These are phyloP conservation scores for Zaprionus ornatus DNA, from an alignment of 1,140 invertebrate species.

Conservation along the genomic window DNA sequence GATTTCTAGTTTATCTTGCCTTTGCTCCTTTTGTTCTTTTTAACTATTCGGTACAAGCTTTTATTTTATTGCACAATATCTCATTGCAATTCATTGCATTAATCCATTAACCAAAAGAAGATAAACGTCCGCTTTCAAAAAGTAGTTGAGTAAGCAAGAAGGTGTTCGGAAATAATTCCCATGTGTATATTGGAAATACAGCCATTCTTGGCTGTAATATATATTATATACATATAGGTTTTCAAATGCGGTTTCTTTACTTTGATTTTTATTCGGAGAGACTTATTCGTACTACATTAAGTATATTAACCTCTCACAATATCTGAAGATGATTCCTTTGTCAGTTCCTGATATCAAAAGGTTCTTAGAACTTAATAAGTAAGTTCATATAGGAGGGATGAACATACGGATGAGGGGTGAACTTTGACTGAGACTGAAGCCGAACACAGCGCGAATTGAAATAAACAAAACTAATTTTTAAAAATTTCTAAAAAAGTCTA, in stretches of 20 bases:
- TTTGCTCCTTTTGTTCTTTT: neutral
- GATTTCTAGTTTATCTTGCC: slow-evolving; percentile 17
- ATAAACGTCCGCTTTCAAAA: neutral
- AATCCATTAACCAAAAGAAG: neutral
- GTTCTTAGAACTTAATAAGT: neutral
- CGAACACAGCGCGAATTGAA: no score
- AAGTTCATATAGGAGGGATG: no score
- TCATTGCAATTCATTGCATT: neutral
- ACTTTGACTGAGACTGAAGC: no score
- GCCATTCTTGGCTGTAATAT: no score
- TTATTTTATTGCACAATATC: slow-evolving; percentile 28
- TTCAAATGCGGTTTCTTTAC: neutral
- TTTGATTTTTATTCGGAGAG: neutral
- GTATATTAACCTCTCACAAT: neutral
- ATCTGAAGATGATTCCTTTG: neutral
- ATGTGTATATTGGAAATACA: neutral
- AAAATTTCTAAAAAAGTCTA: no score
- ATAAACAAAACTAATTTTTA: no score
- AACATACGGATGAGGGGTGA: no score
- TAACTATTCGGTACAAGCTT: neutral
- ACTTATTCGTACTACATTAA: neutral
- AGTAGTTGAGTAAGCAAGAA: neutral
- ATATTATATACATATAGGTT: neutral
- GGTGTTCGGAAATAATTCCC: neutral
- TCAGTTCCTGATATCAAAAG: neutral